Percentiles rank a stretch among this genome's conserved stretches.
Conservation (phyloP, 2,888 invertebrate genomes). For the Apocheima hispidaria region DNA sequence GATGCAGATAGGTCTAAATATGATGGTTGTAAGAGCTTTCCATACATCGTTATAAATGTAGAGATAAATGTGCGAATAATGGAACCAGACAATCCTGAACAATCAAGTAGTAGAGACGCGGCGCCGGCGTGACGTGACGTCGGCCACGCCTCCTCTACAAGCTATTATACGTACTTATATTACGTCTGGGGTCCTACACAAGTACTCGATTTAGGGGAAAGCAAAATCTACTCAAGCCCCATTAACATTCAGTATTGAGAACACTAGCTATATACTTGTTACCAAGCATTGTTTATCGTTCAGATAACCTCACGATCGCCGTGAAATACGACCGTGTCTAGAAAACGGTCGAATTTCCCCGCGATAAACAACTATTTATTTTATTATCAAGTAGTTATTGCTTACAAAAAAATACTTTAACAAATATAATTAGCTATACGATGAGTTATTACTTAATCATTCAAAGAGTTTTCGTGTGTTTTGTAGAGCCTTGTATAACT, state of each 20-base stretch:
- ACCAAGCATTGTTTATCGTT: constrained; percentile 34
- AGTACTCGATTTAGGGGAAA: constrained; percentile 56
- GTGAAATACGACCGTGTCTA: constrained; percentile 24
- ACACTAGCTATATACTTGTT: constrained; percentile 41
- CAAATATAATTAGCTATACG: not conserved
- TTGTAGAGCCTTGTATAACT: not conserved
- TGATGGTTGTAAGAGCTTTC: constrained; percentile 37
- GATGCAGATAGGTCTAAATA: not conserved
- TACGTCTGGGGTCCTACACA: constrained; percentile 60
- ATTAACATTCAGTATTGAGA: constrained; percentile 51
- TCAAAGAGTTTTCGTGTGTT: not conserved
- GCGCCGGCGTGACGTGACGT: constrained; percentile 80
- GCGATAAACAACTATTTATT: constrained; percentile 22
- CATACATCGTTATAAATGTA: constrained; percentile 40
- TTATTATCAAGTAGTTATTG: not conserved
- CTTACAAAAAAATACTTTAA: no score
- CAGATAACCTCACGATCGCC: constrained; percentile 34
- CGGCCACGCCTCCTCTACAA: constrained; percentile 75
- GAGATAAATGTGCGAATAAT: constrained; percentile 51
- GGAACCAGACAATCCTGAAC: constrained; percentile 58
- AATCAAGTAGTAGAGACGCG: constrained; percentile 68
- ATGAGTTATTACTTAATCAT: not conserved
- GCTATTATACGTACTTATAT: no score
- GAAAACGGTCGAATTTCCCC: constrained; percentile 27
- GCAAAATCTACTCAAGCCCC: constrained; percentile 51